Base-by-base conservation (phyloP, 2,888 invertebrate species). In the Bugula neritina region DNA sequence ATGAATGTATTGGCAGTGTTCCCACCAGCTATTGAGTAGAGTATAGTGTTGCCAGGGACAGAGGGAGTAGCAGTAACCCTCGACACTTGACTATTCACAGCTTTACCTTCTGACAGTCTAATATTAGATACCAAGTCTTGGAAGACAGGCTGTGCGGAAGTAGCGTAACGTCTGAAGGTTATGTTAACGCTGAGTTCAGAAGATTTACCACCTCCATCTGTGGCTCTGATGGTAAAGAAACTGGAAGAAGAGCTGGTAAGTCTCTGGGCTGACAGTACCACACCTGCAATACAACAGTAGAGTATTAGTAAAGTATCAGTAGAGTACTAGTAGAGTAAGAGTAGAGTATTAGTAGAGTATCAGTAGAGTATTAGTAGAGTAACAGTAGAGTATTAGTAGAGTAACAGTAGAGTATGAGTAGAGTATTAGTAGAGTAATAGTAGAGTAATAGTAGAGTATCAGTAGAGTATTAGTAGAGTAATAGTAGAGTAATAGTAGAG, bases 1-100 rank as follows among this genome's bases (percentile, higher is more conserved):
- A 88, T 88, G 57, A 94, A 87, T n/a, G 93, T 91, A 79, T 92
- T 91, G 0, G 92, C 93, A 1, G 92, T 88, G 82, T 95, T 96
- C 1, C 96, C 96, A n/a, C 95, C 96, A 13, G 93, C 94, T 74
- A 96, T 91, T 35, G 90, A 89, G 80, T 91, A 96, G 74, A 73
- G 74, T 23, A 82, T 71, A 25, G 55, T 29, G 21, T 69, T 70
- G 0, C 74, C 72, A 35, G 75, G 74, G 69, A 72, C 75, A 0
- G 75, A 89, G 87, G 73, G 93, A 86, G 77, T 93, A 0, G 93
- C 92, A 0, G 93, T 92, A 1, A 88, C 88, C 0, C 94, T 94
- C 72, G 88, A 88, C 13, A 95, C 90, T 3, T 90, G 84, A 13
- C 73, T 71, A 55, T 79, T 77, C n/a, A 76, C 69, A 1, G 73